Base-by-base conservation (phyloP, 2,113 vertebrate species). In the Apus apus region DNA sequence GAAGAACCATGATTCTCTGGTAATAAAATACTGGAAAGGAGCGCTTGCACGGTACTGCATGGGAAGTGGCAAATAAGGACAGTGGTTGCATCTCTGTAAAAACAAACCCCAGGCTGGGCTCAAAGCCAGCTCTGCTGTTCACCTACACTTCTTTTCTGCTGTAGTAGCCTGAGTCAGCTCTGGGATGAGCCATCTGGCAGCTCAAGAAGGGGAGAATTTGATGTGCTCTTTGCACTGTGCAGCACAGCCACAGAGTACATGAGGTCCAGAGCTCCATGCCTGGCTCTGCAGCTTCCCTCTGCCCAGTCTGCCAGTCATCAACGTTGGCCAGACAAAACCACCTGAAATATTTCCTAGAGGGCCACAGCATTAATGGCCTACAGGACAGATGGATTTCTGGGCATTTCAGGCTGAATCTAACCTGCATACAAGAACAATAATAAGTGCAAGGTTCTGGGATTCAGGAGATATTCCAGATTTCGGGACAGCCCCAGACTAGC, bases 121-220 rank as follows among this genome's bases (percentile, higher is more conserved):
- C 43, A 32, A 29, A 83, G 94, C 89, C 93, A 94, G 89, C 57
- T 86, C 86, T 89, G 89, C 95, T 92, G 91, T 48, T 94, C 90
- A 73, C 94, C 87, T 82, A 57, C 82, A 22, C 50, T 56, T 2
- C 61, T 64, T 17, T 32, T 54, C 80, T 73, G 71, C 71, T 85
- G 85, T 22, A 66, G 88, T 75, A 34, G 5, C 71, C 54, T 4
- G 29, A 64, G 65, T 13, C 73, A 77, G 85, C 73, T 60, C 65
- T 7, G 73, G 57, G 36, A 12, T n/a, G 40, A 76, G 70, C 68
- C 77, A 19, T 29, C 54, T 13, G 6, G 38, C 40, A 66, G 40
- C 5, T 46, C 30, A 9, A 30, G 13, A 15, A n/a, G 76, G 48
- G 50, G 60, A 74, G 51, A 53, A 12, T 11, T 1, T 6, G 45